phyloP scores from a whole-genome alignment of 2,797 vertebrate species.

The Parotocinclus haroldoi region DNA sequence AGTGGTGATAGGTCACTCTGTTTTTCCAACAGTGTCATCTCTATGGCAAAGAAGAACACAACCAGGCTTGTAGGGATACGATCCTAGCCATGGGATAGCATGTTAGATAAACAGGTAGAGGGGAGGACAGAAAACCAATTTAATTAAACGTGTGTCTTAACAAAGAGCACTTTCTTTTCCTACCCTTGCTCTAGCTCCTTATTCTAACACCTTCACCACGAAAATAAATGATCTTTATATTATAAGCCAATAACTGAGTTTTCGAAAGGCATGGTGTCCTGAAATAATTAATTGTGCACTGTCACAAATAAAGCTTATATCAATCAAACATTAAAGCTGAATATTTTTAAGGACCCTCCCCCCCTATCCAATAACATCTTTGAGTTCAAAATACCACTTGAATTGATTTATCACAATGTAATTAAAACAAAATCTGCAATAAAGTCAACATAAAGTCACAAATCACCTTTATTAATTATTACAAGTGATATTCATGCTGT shows the following conservation, averaged over 20 bases:
- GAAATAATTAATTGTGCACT: too few relatives aligned
- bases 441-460: too few relatives aligned
- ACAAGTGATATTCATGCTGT: too few relatives aligned
- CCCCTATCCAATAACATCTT: too few relatives aligned
- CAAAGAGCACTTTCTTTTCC: conserved; percentile 34
- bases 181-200: conserved; percentile 12
- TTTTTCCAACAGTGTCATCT: conserved; percentile 53
- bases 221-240: not conserved
- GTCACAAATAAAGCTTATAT: not conserved
- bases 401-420: too few relatives aligned
- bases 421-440: too few relatives aligned
- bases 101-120: conserved; percentile 41
- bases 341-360: too few relatives aligned
- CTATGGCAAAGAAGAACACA: conserved; percentile 45
- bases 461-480: too few relatives aligned
- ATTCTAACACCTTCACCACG: conserved; percentile 5
- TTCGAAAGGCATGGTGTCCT: not conserved
- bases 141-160: conserved; percentile 34
- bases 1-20: conserved; percentile 12
- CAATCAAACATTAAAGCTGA: too few relatives aligned
- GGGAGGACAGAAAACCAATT: conserved; percentile 28
- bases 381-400: too few relatives aligned
- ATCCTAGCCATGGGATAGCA: conserved; percentile 40
- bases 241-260: not conserved
- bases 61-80: conserved; percentile 40